These are phyloP conservation scores for Meloidogyne chitwoodi DNA, from an alignment of 1,140 invertebrate genomes.

Conservation along the genomic window DNA sequence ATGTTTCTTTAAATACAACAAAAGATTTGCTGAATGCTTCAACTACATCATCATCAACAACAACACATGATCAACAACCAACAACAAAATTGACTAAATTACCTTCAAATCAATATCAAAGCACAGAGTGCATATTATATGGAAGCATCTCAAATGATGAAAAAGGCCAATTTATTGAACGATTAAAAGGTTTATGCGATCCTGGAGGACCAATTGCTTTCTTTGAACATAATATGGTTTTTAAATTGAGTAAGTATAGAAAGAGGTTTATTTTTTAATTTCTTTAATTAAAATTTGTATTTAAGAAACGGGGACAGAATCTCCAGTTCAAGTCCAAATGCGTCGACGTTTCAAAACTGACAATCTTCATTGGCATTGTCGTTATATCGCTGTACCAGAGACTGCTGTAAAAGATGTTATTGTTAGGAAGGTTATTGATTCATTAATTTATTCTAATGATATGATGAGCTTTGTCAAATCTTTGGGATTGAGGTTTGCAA, in stretches of 20 bases:
- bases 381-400: slow-evolving; percentile 39
- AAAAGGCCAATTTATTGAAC: slow-evolving; percentile 31
- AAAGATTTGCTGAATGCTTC: too few species aligned
- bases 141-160: slow-evolving; percentile 26
- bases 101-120: slow-evolving; percentile 29
- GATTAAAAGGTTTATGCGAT: slow-evolving; percentile 40
- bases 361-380: slow-evolving; percentile 38
- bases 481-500: slow-evolving; percentile 34
- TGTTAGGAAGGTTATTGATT: slow-evolving; percentile 44
- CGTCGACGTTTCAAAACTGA: slow-evolving; percentile 33
- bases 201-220: slow-evolving; percentile 27
- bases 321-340: slow-evolving; percentile 44
- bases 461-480: slow-evolving; percentile 50
- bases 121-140: slow-evolving; percentile 38
- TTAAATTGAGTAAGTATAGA: slow-evolving; percentile 41
- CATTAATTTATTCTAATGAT: slow-evolving; percentile 38
- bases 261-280: slow-evolving; percentile 6
- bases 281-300: background rate
- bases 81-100: background rate
- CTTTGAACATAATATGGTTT: slow-evolving; percentile 45
- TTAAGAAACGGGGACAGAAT: slow-evolving; percentile 32
- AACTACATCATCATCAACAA: too few species aligned
- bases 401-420: slow-evolving; percentile 22
- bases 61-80: too few species aligned
- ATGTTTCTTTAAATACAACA: too few species aligned